Conservation (phyloP, 2,797 vertebrate genomes). For the Ctenochaetus hawaiiensis region DNA sequence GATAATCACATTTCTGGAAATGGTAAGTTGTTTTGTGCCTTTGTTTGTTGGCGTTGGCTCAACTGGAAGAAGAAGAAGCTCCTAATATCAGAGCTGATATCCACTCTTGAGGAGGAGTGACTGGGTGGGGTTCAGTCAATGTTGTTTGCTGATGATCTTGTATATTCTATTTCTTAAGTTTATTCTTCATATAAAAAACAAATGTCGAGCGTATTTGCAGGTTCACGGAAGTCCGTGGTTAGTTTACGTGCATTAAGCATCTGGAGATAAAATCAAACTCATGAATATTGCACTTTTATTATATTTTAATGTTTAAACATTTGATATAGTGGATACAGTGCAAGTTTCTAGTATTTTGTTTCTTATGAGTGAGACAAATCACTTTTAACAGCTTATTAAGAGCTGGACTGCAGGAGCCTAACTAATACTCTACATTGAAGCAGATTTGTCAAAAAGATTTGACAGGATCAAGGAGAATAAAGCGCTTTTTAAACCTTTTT, state of each 20-base stretch:
- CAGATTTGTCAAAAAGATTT: not conserved
- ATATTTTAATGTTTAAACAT: not conserved
- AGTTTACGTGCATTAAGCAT: not conserved
- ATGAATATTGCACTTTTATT: not conserved
- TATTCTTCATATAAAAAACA: not conserved
- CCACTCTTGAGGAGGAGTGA: conserved; percentile 22
- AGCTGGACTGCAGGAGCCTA: not conserved
- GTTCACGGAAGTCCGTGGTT: not conserved
- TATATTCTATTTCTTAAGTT: not conserved
- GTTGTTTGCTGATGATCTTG: not conserved
- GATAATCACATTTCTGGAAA: conserved; percentile 88
- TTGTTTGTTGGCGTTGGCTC: not conserved
- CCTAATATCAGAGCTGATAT: not conserved
- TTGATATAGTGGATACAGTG: no score
- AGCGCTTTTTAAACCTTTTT: not conserved
- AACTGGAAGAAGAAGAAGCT: not conserved
- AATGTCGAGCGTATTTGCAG: no score
- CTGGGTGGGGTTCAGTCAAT: conserved; percentile 56
- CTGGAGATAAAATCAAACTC: not conserved
- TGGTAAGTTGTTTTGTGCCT: conserved; percentile 80
- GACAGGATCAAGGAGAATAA: not conserved
- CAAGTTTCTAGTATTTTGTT: not conserved
- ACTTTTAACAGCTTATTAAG: conserved; percentile 9
- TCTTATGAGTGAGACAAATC: not conserved
- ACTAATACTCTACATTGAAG: not conserved